phyloP scores from a whole-genome alignment of 2,888 invertebrate genomes.

The Andricus quercusramuli region DNA sequence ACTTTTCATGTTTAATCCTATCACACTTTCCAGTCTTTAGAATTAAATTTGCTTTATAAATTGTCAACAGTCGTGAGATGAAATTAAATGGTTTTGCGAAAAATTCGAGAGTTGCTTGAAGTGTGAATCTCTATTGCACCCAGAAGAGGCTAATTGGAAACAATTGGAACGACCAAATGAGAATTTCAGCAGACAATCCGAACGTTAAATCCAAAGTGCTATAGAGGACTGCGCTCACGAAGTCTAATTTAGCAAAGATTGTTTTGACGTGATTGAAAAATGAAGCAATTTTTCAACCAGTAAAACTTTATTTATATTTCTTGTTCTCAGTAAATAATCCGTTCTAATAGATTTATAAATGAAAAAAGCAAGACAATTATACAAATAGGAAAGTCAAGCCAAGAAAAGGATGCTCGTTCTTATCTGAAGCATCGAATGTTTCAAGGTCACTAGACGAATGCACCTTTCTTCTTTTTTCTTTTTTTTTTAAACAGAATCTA shows the following conservation, averaged over 20 bases:
- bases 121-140: background rate
- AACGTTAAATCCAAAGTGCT: background rate
- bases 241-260: background rate
- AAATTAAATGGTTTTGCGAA: background rate
- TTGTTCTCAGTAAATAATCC: background rate
- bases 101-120: background rate
- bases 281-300: too few relatives aligned
- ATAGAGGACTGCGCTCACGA: background rate
- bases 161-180: background rate
- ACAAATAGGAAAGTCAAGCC: background rate
- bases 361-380: background rate
- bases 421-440: conserved; percentile 16
- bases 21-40: background rate
- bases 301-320: background rate
- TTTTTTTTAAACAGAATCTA: conserved; percentile 32
- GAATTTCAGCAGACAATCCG: background rate
- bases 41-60: background rate
- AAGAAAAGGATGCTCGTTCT: background rate
- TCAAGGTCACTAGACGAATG: conserved; percentile 9
- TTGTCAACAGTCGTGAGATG: background rate
- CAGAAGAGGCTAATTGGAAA: conserved; percentile 7
- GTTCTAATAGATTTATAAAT: background rate
- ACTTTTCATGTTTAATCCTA: background rate
- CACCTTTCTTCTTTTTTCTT: background rate
- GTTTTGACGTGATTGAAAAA: background rate